Conservation (phyloP, 1,140 invertebrate genomes). For the Zaprionus taronus region DNA sequence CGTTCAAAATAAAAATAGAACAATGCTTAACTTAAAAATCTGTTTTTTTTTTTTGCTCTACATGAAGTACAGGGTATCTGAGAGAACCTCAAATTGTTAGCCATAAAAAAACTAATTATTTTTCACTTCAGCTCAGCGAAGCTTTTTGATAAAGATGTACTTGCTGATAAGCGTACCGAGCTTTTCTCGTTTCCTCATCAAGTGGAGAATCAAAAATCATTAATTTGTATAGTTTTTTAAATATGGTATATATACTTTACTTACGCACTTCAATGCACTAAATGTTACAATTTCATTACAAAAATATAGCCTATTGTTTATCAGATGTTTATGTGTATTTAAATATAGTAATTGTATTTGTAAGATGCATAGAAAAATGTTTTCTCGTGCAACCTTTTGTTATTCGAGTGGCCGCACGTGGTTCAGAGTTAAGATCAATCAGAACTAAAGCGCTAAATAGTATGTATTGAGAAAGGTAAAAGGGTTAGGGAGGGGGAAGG, state of each 20-base stretch:
- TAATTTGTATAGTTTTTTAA: slow-evolving; percentile 16
- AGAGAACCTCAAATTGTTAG: not conserved
- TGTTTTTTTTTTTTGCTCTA: not conserved
- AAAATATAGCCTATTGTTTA: slow-evolving; percentile 78
- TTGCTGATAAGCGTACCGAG: not conserved
- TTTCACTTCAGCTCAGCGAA: not conserved
- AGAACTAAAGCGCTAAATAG: slow-evolving; percentile 16
- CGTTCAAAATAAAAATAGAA: slow-evolving; percentile 23
- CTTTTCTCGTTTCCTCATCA: not conserved
- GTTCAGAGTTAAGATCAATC: slow-evolving; percentile 18
- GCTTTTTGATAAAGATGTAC: not conserved
- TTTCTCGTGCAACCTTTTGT: slow-evolving; percentile 53
- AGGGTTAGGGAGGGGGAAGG: not conserved
- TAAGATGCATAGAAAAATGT: slow-evolving; percentile 57
- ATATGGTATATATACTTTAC: slow-evolving; percentile 61
- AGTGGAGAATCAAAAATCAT: not conserved
- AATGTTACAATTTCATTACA: slow-evolving; percentile 76
- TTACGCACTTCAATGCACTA: slow-evolving; percentile 72
- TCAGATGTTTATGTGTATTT: slow-evolving; percentile 39
- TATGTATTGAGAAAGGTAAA: slow-evolving; percentile 6
- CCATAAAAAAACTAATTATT: not conserved
- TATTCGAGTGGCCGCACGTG: slow-evolving; percentile 65
- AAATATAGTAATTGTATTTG: slow-evolving; percentile 53
- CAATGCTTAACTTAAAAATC: not conserved
- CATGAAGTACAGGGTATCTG: not conserved